phyloP scores from a whole-genome alignment of 1,140 invertebrate genomes.

The Frieseomelitta varia region DNA sequence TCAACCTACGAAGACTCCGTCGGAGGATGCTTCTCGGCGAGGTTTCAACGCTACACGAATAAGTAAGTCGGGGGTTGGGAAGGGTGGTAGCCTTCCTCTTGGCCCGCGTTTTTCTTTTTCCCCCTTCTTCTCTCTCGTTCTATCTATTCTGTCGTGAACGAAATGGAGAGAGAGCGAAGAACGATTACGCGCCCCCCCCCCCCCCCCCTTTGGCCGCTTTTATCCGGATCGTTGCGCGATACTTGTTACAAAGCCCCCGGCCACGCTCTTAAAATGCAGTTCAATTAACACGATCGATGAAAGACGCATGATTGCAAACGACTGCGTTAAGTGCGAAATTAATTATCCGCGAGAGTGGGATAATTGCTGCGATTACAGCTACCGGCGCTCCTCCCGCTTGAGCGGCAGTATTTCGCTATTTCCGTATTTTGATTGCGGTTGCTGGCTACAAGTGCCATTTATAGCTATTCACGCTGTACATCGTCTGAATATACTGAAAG shows the following conservation, averaged over 20 bases:
- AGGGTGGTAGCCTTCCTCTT: not conserved
- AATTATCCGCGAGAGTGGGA: conserved; percentile 3
- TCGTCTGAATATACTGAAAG: too few relatives aligned
- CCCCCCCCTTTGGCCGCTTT: not conserved
- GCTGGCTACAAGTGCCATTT: not conserved
- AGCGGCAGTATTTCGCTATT: too few relatives aligned
- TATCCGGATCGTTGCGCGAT: not conserved
- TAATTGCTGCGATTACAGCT: conserved; percentile 11
- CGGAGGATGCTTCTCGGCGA: conserved; percentile 41
- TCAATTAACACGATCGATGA: conserved; percentile 19
- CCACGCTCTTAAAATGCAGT: not conserved
- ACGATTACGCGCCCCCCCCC: conserved; percentile 28
- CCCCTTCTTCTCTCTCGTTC: too few relatives aligned
- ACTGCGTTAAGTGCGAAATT: conserved; percentile 19
- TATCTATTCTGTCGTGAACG: not conserved
- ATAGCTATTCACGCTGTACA: too few relatives aligned
- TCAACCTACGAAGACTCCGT: not conserved
- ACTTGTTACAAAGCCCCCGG: not conserved
- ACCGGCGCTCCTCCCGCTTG: not conserved
- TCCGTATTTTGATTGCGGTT: not conserved
- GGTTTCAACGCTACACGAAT: conserved; percentile 32
- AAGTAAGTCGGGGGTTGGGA: not conserved
- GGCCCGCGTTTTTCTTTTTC: not conserved
- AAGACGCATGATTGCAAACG: not conserved
- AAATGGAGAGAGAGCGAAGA: conserved; percentile 3